Evolutionary conservation across 2,888 invertebrate genomes (phyloP), one percentile per base, ranked within the genome.

Genomic region (Erynnis tages): DNA sequence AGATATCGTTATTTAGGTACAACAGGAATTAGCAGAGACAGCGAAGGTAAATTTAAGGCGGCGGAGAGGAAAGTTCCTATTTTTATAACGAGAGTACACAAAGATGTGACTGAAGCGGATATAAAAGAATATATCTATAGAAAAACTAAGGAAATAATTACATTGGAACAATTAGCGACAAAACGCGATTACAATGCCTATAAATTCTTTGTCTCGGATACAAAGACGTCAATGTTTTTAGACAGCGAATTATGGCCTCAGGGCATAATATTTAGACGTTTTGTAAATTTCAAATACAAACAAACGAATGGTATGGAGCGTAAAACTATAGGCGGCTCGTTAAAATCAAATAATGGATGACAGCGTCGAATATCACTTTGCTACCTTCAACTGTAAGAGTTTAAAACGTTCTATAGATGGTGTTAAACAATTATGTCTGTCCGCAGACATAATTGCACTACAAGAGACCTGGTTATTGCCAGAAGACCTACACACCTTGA

Each of bases 71-170:
- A 62, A 23, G 30, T 57, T 5, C 59, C 60, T 3, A 52, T 64
- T 4, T 59, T 66, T 55, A 63, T 64, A 2, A 58, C 62, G 1
- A 66, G 63, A 21, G 46, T 66, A 2, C 59, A 63, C 45, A 58
- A 43, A 14, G 56, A 58, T 1, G 56, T 61, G 0, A 6, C 16
- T 0, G 59, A 63, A 14, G 27, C 10, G 3, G 64, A 63, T 38
- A 64, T 66, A 13, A 17, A 41, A 1, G 34, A 59, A 0, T 59
- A 66, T 21, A 58, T 64, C n/a, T 6, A 19, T 1, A 13, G 4
- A 13, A 57, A 55, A 37, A 62, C 61, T 3, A n/a, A 54, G 1
- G 61, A 62, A 55, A 44, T 2, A 6, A 53, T 60, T 5, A 25
- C 35, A 0, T 35, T 58, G 16, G 58, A 55, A 16, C n/a, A 30